Base-by-base conservation (phyloP, 2,888 invertebrate species). In the Cosmopolites sordidus region DNA sequence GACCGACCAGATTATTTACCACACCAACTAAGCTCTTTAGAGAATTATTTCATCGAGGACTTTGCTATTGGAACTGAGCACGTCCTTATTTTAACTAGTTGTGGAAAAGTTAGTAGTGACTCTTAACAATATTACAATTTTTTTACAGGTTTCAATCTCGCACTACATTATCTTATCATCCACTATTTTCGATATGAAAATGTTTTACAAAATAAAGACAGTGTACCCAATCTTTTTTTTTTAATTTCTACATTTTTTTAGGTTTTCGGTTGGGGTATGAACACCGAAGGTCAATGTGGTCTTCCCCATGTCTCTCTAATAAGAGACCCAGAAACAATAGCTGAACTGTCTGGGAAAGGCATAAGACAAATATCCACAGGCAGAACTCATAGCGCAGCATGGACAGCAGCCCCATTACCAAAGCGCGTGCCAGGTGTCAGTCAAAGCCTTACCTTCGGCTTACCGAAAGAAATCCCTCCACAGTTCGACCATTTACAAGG, bases 241-340 rank as follows among this genome's bases (percentile, higher is more conserved):
- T n/a, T n/a, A n/a, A n/a, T n/a, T n/a, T n/a, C n/a, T n/a, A n/a
- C n/a, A n/a, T 22, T 16, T 29, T 52, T 48, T 16, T 27, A 57
- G 57, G 79, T 83, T 1, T 79, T 77, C 65, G 81, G 77, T 0
- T 83, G 82, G 82, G 83, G 83, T n/a, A 77, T 77, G 70, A 83
- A 83, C 68, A 75, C 76, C 33, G 83, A 83, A 64, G 81, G 81
- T 3, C 83, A 83, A 64, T 71, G 83, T 2, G 83, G 83, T 1
- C 66, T 83, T 1, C 78, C 80, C 0, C 79, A 80, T 62, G 77
- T 78, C 1, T 71, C 77, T n/a, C 69, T 78, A 15, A 76, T 81
- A 0, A 70, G 78, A 56, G 80, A 81, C 60, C 83, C 83, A 1
- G 76, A 78, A 64, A 67, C 79, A 8, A 75, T 83, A 16, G 64